Conservation (phyloP, 1,140 invertebrate species). For the Drosophila burlai region DNA sequence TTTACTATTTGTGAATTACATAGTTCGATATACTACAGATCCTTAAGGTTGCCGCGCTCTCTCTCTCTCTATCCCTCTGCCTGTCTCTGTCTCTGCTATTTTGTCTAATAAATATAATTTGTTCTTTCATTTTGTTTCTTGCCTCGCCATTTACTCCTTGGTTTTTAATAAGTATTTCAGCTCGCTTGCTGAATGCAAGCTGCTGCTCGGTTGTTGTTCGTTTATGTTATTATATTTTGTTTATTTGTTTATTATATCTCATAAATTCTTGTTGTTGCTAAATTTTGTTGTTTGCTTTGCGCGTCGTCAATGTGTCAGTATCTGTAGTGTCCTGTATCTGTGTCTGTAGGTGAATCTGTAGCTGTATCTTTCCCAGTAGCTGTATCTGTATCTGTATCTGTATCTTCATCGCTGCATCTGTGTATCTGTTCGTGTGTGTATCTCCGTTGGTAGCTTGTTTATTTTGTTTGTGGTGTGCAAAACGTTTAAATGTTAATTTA, state of each 20-base stretch:
- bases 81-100: slow-evolving; percentile 28
- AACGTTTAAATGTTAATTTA: slow-evolving; percentile 81
- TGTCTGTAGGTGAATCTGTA: slow-evolving; percentile 5
- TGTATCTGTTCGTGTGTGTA: slow-evolving; percentile 23
- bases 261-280: slow-evolving; percentile 84
- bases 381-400: slow-evolving; percentile 2
- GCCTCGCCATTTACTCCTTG: slow-evolving; percentile 11
- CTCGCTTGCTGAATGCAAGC: slow-evolving; percentile 21
- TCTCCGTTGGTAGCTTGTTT: slow-evolving; percentile 39
- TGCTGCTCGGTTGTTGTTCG: slow-evolving; percentile 42
- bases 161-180: slow-evolving; percentile 52
- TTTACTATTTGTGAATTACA: slow-evolving; percentile 79
- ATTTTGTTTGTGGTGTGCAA: slow-evolving; percentile 62
- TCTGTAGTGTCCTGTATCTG: slow-evolving; percentile 13
- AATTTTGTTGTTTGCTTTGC: slow-evolving; percentile 80
- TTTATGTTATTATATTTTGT: slow-evolving; percentile 60
- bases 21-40: slow-evolving; percentile 82
- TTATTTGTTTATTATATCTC: slow-evolving; percentile 75
- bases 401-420: neutral
- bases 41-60: slow-evolving; percentile 54
- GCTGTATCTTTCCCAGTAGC: slow-evolving; percentile 22
- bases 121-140: slow-evolving; percentile 38
- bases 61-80: neutral
- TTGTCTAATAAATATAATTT: slow-evolving; percentile 78
- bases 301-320: slow-evolving; percentile 11